Conservation (phyloP, 2,888 invertebrate species). For the Leptarthrus brevirostris region DNA sequence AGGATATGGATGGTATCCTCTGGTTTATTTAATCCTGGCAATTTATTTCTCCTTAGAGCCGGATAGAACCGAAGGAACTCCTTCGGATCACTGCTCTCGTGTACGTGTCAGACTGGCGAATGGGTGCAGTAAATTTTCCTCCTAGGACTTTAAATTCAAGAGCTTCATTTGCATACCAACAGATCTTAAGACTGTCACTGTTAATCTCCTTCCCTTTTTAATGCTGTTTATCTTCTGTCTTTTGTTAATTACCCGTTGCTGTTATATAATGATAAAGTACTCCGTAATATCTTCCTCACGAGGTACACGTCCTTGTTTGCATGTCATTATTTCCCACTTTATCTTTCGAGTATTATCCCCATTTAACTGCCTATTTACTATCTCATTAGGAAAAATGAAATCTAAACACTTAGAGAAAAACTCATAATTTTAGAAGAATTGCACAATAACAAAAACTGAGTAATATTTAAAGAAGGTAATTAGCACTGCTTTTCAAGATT, state of each 20-base stretch:
- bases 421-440: no score
- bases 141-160: slow-evolving; percentile 18
- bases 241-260: slow-evolving; percentile 31
- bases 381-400: no score
- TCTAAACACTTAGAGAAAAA: no score
- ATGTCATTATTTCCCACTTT: slow-evolving; percentile 19
- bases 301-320: slow-evolving; percentile 28
- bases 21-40: slow-evolving; percentile 42
- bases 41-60: slow-evolving; percentile 29
- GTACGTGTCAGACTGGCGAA: slow-evolving; percentile 9
- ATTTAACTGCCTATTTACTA: no score
- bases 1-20: slow-evolving; percentile 33
- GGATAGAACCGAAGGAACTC: not conserved
- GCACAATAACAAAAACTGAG: no score
- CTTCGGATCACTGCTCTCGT: not conserved
- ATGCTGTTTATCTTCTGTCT: slow-evolving; percentile 24
- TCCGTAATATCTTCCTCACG: slow-evolving; percentile 1
- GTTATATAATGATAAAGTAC: slow-evolving; percentile 14
- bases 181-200: slow-evolving; percentile 37
- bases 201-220: slow-evolving; percentile 18
- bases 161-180: slow-evolving; percentile 30
- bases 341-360: not conserved
- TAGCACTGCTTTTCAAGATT: no score
- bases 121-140: slow-evolving; percentile 24
- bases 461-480: no score